Evolutionary conservation across 2,797 vertebrate species (phyloP), one percentile per base, ranked within the genome.

Genomic region (Philypnodon macrostomus): DNA sequence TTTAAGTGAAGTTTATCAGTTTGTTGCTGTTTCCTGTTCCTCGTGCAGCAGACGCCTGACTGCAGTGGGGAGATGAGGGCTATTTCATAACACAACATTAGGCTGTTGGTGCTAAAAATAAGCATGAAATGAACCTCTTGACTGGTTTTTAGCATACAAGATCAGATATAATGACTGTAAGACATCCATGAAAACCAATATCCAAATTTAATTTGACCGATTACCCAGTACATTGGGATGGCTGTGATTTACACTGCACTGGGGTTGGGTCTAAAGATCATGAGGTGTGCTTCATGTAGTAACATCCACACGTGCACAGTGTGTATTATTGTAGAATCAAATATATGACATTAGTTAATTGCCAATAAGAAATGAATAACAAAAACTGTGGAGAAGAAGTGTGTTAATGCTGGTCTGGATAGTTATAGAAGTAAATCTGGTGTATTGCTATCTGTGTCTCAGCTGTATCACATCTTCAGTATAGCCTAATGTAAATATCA

Each of bases 81-180:
- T 79, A 76, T 85, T 84, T 82, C 74, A 73, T 81, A 79, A 83
- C 75, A 61, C 64, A 73, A 69, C 70, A 83, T 84, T 83, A 85
- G 59, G 85, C 80, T 78, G 78, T 60, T 72, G 63, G 59, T 58
- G 72, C 75, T 79, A 84, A 80, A 85, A 80, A 85, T 81, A 85
- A 76, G 73, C 73, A 80, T 79, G 81, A 83, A 85, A 84, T 84
- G 72, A 85, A 75, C 64, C 68, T 77, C 66, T 81, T 65, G 77
- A 79, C 57, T 77, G 56, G 63, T 73, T 66, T 72, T 80, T 53
- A 62, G 82, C 79, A 80, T 80, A 77, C 75, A 81, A 75, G 64
- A 81, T 76, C 53, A 50, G 57, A 70, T 31, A 36, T 55, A 71
- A 67, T 77, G 67, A 72, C 68, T 63, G 75, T 63, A 73, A 67